Base-by-base conservation (phyloP, 37 sponge, comb jelly and placozoan genomes). In the Eunapius fragilis region DNA sequence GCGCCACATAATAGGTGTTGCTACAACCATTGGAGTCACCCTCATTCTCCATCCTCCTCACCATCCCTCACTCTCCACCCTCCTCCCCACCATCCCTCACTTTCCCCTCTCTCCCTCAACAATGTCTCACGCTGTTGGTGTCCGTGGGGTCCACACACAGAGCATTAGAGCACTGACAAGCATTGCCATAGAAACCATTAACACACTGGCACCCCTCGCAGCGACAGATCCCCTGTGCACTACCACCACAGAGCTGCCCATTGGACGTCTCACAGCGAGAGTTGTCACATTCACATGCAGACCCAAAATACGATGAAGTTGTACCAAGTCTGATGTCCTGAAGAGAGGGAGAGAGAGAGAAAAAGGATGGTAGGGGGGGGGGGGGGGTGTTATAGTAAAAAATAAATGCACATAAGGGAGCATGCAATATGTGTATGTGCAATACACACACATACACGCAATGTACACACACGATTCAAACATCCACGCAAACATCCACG, bases 231-330 rank as follows among this genome's bases (percentile, higher is more conserved):
- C 87, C 87, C 38, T 41, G 73, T 2, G 36, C n/a, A 4, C 67
- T 28, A 2, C 81, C 81, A 0, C 75, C 49, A 68, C 74, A 80
- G 37, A 80, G 24, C 5, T 80, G 24, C 25, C 77, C 73, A 45
- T n/a, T 68, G 25, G 48, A 75, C 31, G 76, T 47, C 25, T 68
- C 84, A 74, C 92, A 92, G 14, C 41, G 41, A 74, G 71, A 84
- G 69, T 85, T 83, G 50, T 87, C 84, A 73, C 90, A 94, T 69
- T 94, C 88, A 38, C 94, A 94, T 9, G 88, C 85, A 3, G 67
- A 34, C 0, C 94, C 94, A 81, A 75, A 90, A 68, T 78, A 94
- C 24, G 70, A 70, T 1, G 37, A 45, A 9, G 47, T 45, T 4
- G 9, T 4, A 45, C 47, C 47, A 45, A 45, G 47, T 11, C 47